Base-by-base conservation (phyloP, 2,888 invertebrate genomes). In the Clepsis dumicolana region DNA sequence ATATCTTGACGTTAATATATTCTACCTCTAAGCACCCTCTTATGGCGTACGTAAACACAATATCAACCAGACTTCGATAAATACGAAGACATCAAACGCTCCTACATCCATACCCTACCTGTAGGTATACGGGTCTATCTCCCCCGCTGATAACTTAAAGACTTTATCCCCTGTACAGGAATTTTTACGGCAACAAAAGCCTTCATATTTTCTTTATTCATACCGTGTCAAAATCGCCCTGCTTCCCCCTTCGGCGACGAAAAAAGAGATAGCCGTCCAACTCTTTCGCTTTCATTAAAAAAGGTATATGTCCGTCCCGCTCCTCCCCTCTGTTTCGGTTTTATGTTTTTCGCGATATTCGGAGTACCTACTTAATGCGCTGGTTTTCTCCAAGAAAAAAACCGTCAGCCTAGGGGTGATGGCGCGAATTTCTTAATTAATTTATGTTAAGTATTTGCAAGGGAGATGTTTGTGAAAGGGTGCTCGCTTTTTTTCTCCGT, bases 141-240 rank as follows among this genome's bases (percentile, higher is more conserved):
- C 85, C 89, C 90, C 81, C 85, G 73, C 80, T 87, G 92, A 91
- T 93, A 92, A 91, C 90, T 92, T 93, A 91, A 93, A 92, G 90
- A 93, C 92, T 92, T 93, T 90, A 93, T 92, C 91, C 91, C 89
- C 84, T 86, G 88, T 90, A 87, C 87, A 88, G 91, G 92, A 93
- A 92, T 93, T 93, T 93, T 93, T 93, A 93, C 91, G 89, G 90
- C 83, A 90, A 91, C 90, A 90, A 91, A 91, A 91, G 90, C 92
- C 86, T 88, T 92, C 91, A 93, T 93, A 93, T 93, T 93, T 93
- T 93, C 92, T 93, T 93, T 92, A 91, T 91, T 91, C 91, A 88
- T 88, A 80, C 88, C 91, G 90, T 90, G 90, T 91, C 89, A 90
- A 90, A 91, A 90, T 91, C 89, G 87, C 83, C 88, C 85, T 81